Base-by-base conservation (phyloP, 2,797 vertebrate species). In the Pseudotriccus pelzelni region DNA sequence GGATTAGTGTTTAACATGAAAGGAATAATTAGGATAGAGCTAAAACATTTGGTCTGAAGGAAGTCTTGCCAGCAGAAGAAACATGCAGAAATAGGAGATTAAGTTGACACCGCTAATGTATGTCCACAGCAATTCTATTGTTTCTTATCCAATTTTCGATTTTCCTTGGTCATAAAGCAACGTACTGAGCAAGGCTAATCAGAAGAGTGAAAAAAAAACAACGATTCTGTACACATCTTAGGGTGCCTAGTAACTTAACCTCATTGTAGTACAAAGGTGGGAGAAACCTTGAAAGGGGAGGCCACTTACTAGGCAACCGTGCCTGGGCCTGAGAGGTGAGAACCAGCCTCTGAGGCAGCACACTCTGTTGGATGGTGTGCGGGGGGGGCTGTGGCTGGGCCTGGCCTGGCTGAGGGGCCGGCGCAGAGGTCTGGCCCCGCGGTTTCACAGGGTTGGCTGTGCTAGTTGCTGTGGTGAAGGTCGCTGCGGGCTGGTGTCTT, bases 221-320 rank as follows among this genome's bases (percentile, higher is more conserved):
- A 96, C 95, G 94, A 97, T 97, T 96, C 97, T 94, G 97, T 95
- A 96, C 95, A 97, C 93, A 97, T 96, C 78, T 97, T 97, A 93
- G 87, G 92, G 97, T 95, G 96, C 96, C 93, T 96, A 96, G 74
- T 89, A 97, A 97, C 97, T 97, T 96, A 93, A 94, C 95, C 94
- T 96, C 96, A 62, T 93, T 84, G 98, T 98, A 98, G 97, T 96
- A 96, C 87, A 97, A 96, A 98, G 97, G 97, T 94, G 96, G 97
- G 96, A 97, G 97, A 94, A 98, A 93, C 85, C 97, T 96, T 95
- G 97, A 97, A 98, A 96, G 97, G 97, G 91, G 94, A 98, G 98
- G 98, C 98, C 99, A 99, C 99, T 99, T 99, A 99, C 99, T 99
- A 98, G 99, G 99, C 99, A 99, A 98, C 98, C 99, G 99, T 98